A percentile compares a stretch with the other conserved stretches of the same genome.
Conservation (phyloP, 2,113 vertebrate genomes). For the Petrocephalus microphthalmus region DNA sequence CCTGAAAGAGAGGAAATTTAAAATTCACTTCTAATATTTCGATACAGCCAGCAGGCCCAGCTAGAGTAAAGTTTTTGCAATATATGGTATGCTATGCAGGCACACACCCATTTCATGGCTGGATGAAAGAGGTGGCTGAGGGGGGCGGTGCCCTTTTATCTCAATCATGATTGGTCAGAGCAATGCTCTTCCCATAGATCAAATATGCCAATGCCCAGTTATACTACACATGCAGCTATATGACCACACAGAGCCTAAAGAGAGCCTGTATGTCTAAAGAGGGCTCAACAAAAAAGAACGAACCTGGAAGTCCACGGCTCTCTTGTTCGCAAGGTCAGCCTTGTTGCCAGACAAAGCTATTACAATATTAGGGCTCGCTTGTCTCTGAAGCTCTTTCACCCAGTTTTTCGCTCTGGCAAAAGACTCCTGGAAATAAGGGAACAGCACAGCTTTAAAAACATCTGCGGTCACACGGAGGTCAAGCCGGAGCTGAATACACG, state of each 20-base stretch:
- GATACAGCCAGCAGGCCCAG: not conserved
- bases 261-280: not conserved
- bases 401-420: constrained; percentile 97
- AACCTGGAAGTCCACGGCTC: constrained; percentile 96
- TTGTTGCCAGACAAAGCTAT: constrained; percentile 98
- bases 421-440: constrained; percentile 73
- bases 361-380: constrained; percentile 97
- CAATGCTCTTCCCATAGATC: not conserved
- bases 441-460: not conserved
- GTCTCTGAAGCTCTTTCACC: constrained; percentile 98
- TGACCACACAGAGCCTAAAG: too few relatives aligned
- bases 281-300: constrained; percentile 19
- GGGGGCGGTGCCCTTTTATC: not conserved
- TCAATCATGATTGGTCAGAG: not conserved
- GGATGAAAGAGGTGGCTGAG: not conserved
- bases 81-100: not conserved
- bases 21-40: not conserved
- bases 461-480: not conserved
- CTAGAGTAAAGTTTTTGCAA: not conserved
- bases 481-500: not conserved
- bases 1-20: constrained; percentile 59
- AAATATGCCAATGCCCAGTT: not conserved
- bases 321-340: constrained; percentile 91
- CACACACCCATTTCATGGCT: not conserved
- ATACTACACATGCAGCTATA: not conserved